Evolutionary conservation across 2,888 invertebrate genomes (phyloP), one percentile per base, ranked within the genome.

Genomic region (Myathropa florea): DNA sequence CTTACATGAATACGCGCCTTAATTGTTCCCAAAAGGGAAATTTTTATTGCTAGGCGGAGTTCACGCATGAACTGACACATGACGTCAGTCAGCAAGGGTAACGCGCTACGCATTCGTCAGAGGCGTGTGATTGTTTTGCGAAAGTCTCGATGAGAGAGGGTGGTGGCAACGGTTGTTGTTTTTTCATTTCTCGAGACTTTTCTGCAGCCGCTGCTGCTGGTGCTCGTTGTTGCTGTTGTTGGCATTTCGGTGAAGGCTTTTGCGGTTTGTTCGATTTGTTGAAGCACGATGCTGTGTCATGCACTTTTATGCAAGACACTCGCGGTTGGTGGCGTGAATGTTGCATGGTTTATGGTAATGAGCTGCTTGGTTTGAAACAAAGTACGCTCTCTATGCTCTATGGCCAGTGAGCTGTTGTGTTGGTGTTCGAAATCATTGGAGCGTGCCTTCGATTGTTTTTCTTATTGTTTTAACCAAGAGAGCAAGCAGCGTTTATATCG

Each of bases 231-330:
- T 30, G n/a, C n/a, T 28, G 24, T 24, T 60, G 24, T 30, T 30
- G 30, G 18, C 23, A 36, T 60, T 59, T 60, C 7, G 21, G 24
- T 59, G 70, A 28, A 65, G 65, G 36, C 77, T 24, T 28, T 18
- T 46, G 61, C 55, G 77, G 59, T 33, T 68, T 68, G 77, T 76
- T 76, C 65, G 80, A 80, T 84, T 85, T 82, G 81, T 76, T 72
- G 72, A 75, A 33, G 83, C 85, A 86, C 85, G 83, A 82, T 86
- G 82, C 85, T 86, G 73, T 83, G 82, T 86, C 85, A 86, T 86
- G 85, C 85, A 86, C 70, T 78, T 86, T 86, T 86, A 82, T 86
- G 83, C 85, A 86, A 86, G 64, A 60, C 30, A 59, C 63, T 68
- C 24, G 68, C 33, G 36, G 23, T 68, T 65, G 70, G 33, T 71